Evolutionary conservation across 64 coral and sea anemone species (phyloP), one percentile per base, ranked within the genome.

Genomic region (Montipora capricornis): DNA sequence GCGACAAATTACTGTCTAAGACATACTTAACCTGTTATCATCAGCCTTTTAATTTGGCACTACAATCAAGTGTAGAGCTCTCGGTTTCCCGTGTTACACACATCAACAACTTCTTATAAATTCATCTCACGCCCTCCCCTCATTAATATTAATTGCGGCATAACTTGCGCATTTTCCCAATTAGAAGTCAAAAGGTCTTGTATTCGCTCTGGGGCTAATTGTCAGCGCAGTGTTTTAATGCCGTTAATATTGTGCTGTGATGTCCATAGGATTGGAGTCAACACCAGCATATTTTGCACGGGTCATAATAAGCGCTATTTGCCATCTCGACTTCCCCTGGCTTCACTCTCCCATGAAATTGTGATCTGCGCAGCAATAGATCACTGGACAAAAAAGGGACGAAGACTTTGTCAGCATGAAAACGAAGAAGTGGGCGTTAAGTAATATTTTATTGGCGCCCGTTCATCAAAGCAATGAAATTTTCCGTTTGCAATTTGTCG

Each of bases 171-270:
- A 57, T 48, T 70, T 84, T 70, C 26, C 19, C 19, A 50, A 86
- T 86, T 70, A 73, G 64, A 86, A 86, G 82, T 86, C 82, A 86
- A 86, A 67, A 86, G 82, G 82, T 86, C 82, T 86, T 86, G 46
- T 82, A 71, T 86, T 50, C 82, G 82, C 82, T 73, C 17, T 47
- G 82, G 66, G 82, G 16, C 66, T 71, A 22, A 68, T 71, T 67
- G 64, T 15, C 17, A 86, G 47, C 47, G 50, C 66, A 86, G 68
- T 73, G 17, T 70, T 2, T 50, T 2, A 86, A 73, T 6, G 3
- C n/a, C 19, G 44, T 17, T 71, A 20, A 86, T 86, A 86, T 86
- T 71, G 46, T 11, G 37, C 46, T 44, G 5, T 73, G 16, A 86
- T 73, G 45, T 70, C 14, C 10, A 4, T 48, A 8, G 68, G 67